Percentiles rank a stretch among this genome's conserved stretches.
phyloP scores from a whole-genome alignment of 2,888 invertebrate species.

The Folsomia candida region DNA sequence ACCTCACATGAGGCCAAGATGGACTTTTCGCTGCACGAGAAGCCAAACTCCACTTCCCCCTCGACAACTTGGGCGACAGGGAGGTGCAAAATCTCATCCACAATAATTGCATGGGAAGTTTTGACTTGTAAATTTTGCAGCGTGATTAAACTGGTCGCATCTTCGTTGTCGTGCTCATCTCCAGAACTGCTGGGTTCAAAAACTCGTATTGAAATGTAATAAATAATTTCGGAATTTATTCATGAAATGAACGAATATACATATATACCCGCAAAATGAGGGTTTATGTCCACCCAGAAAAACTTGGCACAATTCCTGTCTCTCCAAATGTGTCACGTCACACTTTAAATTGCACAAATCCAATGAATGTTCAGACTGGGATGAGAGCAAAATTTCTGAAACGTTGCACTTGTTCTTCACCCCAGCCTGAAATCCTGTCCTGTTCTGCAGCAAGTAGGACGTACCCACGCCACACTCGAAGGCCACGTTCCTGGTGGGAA shows the following conservation, averaged over 20 bases:
- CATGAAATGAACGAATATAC: too few species aligned
- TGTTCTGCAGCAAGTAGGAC: conserved; percentile 21
- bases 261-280: conserved; percentile 10
- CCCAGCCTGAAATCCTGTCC: background rate
- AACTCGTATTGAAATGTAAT: too few species aligned
- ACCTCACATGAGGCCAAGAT: conserved; percentile 27
- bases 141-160: conserved; percentile 1
- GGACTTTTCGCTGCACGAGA: conserved; percentile 9
- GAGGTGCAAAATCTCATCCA: background rate
- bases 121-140: background rate
- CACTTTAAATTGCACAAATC: background rate
- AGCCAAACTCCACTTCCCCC: background rate
- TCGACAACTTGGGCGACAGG: conserved; percentile 15
- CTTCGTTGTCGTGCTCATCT: too few species aligned
- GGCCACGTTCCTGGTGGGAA: conserved; percentile 57
- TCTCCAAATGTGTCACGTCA: background rate
- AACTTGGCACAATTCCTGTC: background rate
- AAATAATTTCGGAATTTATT: too few species aligned
- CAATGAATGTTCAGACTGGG: background rate
- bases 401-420: background rate
- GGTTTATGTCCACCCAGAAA: background rate
- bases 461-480: conserved; percentile 25
- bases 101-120: background rate
- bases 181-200: too few species aligned
- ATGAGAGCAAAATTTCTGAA: background rate